Percentiles rank a stretch among this genome's conserved stretches.
Conservation (phyloP, 2,113 vertebrate genomes). For the Fulmarus glacialis region DNA sequence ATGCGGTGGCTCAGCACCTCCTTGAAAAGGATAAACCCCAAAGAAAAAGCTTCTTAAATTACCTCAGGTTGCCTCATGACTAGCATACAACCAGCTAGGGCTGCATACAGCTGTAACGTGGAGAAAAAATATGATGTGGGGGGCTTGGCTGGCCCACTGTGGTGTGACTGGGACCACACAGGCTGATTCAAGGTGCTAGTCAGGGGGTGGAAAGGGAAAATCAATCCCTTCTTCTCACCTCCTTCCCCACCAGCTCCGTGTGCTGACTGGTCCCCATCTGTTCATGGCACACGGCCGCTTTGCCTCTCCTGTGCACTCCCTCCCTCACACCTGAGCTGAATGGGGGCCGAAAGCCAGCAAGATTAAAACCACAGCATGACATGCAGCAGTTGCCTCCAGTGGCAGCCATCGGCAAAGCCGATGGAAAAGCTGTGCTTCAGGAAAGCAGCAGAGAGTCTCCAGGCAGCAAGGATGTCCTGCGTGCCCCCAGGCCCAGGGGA, state of each 20-base stretch:
- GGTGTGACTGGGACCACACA: neutral
- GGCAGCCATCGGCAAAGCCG: neutral
- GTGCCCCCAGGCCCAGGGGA: neutral
- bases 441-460: neutral
- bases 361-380: neutral
- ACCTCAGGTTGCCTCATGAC: neutral
- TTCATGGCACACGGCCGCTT: accelerated
- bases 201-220: neutral
- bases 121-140: neutral
- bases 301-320: neutral
- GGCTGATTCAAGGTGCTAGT: neutral
- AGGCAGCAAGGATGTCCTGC: neutral
- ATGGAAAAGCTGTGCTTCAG: neutral
- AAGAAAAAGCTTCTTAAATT: neutral
- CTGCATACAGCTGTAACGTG: neutral
- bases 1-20: neutral
- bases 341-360: neutral
- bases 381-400: neutral
- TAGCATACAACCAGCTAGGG: neutral
- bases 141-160: neutral
- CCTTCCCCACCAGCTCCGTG: neutral
- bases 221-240: neutral
- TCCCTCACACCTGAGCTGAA: neutral
- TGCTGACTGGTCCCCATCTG: neutral
- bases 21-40: neutral